phyloP scores from a whole-genome alignment of 2,113 vertebrate species.

The Rhinogobius similis region DNA sequence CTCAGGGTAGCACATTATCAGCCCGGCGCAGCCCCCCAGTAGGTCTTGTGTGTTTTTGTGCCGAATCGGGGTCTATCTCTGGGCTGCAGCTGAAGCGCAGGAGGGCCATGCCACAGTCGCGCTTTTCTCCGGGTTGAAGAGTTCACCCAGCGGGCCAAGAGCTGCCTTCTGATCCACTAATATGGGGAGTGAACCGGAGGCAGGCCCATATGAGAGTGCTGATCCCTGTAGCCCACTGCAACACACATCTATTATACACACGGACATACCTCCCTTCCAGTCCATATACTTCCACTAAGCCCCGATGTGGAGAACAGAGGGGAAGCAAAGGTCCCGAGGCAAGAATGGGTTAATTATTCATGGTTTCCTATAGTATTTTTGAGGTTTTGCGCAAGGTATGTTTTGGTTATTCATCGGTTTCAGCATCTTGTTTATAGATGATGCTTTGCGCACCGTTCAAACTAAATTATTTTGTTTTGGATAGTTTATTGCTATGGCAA shows the following conservation, averaged over 20 bases:
- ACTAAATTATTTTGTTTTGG: too few relatives aligned
- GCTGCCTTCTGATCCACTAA: slow-evolving; percentile 51
- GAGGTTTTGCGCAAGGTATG: too few relatives aligned
- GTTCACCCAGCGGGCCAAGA: slow-evolving; percentile 64
- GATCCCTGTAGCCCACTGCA: slow-evolving; percentile 11
- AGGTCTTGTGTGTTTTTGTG: slow-evolving; percentile 51
- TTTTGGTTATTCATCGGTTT: not conserved
- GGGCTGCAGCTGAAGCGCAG: slow-evolving; percentile 49
- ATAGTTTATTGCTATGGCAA: too few relatives aligned
- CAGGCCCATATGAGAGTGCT: slow-evolving; percentile 33
- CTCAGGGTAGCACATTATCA: slow-evolving; percentile 65
- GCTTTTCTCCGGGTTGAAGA: slow-evolving; percentile 65
- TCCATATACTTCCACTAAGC: slow-evolving; percentile 1
- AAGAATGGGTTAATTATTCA: slow-evolving; percentile 29
- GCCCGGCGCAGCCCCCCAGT: slow-evolving; percentile 53
- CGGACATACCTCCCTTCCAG: slow-evolving; percentile 18
- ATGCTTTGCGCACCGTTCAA: not conserved
- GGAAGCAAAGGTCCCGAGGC: slow-evolving; percentile 2
- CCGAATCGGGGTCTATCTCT: slow-evolving; percentile 41
- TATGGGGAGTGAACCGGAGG: slow-evolving; percentile 49
- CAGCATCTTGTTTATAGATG: not conserved
- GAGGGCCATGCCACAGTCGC: slow-evolving; percentile 28
- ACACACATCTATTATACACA: slow-evolving; percentile 28
- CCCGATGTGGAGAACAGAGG: slow-evolving; percentile 23
- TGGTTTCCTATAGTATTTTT: not conserved